Conservation (phyloP, 2,797 vertebrate species). For the Gadopsis marmoratus region DNA sequence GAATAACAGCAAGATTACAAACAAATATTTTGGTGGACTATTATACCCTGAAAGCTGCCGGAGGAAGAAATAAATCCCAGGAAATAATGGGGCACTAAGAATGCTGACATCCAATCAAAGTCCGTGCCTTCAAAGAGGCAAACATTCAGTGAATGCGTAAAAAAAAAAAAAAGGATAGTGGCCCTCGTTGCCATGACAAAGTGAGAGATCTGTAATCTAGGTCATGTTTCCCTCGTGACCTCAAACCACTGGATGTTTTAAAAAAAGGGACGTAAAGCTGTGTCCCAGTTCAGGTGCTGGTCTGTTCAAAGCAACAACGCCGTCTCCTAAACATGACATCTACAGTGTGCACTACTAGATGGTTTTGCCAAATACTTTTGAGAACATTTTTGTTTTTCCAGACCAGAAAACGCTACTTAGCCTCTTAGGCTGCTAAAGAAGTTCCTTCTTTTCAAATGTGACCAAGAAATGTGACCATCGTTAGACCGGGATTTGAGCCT, state of each 20-base stretch:
- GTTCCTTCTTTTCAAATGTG: neutral
- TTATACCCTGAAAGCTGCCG: constrained; percentile 10
- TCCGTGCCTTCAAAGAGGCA: neutral
- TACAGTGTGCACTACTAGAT: neutral
- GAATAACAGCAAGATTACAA: constrained; percentile 47
- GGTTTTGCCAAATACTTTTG: neutral
- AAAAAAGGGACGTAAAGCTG: neutral
- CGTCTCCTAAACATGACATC: neutral
- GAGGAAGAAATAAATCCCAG: neutral
- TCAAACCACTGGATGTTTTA: neutral
- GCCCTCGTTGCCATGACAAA: neutral
- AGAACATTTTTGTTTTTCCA: neutral
- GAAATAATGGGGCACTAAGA: neutral
- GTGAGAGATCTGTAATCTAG: neutral
- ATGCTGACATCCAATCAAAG: neutral
- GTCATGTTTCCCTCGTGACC: neutral
- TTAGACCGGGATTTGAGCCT: neutral
- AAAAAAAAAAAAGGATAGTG: neutral
- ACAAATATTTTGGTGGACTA: neutral
- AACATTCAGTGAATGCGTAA: neutral
- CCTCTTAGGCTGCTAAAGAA: too few species aligned
- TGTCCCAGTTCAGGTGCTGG: neutral
- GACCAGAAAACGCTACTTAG: neutral
- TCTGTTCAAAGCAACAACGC: neutral
- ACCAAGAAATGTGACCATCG: neutral